These are phyloP conservation scores for Pantherophis guttatus DNA, from an alignment of 2,113 vertebrate species.

Conservation along the genomic window DNA sequence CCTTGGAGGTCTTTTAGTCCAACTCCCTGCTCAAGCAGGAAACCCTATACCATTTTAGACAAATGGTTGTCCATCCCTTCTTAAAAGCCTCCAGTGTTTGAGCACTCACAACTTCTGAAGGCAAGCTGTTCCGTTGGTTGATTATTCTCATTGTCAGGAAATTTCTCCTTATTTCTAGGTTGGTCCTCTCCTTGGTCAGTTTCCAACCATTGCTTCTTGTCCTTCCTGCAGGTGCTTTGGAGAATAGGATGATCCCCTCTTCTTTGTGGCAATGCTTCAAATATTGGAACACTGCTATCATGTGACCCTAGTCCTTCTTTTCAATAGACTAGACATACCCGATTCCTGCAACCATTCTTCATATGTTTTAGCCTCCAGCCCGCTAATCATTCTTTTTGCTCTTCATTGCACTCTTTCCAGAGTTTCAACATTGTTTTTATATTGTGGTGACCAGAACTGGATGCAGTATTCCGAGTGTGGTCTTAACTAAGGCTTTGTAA, in stretches of 20 bases:
- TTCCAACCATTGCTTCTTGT: background rate
- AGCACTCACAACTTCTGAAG: background rate
- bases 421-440: no score
- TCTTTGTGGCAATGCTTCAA: background rate
- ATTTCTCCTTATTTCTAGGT: background rate
- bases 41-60: background rate
- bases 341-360: no score
- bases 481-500: no score
- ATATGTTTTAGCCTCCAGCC: no score
- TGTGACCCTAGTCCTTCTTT: background rate
- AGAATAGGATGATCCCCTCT: background rate
- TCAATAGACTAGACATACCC: background rate
- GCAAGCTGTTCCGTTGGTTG: background rate
- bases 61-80: background rate
- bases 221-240: background rate
- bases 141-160: background rate
- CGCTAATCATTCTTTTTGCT: no score
- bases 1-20: background rate
- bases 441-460: no score
- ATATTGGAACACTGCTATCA: background rate
- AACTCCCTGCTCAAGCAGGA: background rate
- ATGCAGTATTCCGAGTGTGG: no score
- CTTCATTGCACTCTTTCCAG: no score
- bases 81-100: background rate
- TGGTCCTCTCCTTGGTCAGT: background rate